Base-by-base conservation (phyloP, 2,888 invertebrate species). In the Clanis bilineata region DNA sequence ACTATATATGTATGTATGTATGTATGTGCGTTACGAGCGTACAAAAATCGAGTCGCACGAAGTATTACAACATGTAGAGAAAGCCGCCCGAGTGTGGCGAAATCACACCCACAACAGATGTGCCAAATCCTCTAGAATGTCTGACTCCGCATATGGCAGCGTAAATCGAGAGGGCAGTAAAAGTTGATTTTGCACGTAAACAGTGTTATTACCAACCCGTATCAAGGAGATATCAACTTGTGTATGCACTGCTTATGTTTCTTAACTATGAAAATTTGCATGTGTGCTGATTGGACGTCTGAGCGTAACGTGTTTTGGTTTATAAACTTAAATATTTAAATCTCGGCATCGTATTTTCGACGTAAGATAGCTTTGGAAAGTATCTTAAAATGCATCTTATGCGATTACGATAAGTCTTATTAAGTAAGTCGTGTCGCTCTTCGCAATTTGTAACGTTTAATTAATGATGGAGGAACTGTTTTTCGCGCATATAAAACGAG, bases 31-130 rank as follows among this genome's bases (percentile, higher is more conserved):
- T 36, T 36, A 58, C 64, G 64, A 61, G 62, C 64, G 56, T 55
- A 63, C 68, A 64, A 70, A 69, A 64, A 68, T 68, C 59, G 65
- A 64, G 67, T 69, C 68, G 63, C 67, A 70, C 70, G 66, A 62
- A 59, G 65, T 67, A 59, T 89, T 86, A 80, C 88, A 82, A 87
- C 85, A 86, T 72, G 69, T 71, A 80, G 90, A 88, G 91, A 92
- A 91, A 92, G 91, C 85, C 74, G 81, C 74, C 75, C 64, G 79
- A 75, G 83, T 75, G 84, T 89, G 89, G 89, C 86, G 89, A 91
- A 91, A 90, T 87, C 88, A 85, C 90, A 81, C 91, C 90, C 88
- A 90, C 91, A 76, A 71, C 80, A 73, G 74, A 77, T 84, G 88
- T 85, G 90, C 88, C 85, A 85, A 90, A 89, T 88, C 78, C 84